Base-by-base conservation (phyloP, 1,140 invertebrate species). In the Nasonia vitripennis region DNA sequence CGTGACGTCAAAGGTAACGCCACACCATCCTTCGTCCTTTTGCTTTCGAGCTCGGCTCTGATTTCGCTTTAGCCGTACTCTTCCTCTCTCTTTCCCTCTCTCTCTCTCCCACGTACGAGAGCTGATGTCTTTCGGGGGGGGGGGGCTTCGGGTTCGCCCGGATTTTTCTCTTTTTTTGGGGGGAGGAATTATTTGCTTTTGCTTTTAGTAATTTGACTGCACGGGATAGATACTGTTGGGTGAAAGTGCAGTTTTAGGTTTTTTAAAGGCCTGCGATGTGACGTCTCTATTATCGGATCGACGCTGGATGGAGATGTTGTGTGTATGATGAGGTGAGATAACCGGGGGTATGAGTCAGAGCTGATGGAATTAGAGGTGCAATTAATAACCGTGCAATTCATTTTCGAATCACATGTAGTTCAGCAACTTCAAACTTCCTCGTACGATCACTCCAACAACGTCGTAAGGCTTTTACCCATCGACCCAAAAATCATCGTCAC, bases 1-100 rank as follows among this genome's bases (percentile, higher is more conserved):
- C 48, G 70, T 75, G 70, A 74, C 68, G 70, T 82, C 14, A 41
- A 82, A 37, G 10, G 14, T 51, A 68, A 79, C 41, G 20, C 10
- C 79, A 51, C 41, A 31, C 11, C 79, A 51, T 27, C n/a, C 20
- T 62, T 48, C 62, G 51, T 70, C 67, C 55, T 41, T 51, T 70
- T 41, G 31, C 78, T 81, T 27, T 71, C 11, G 4, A n/a, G 79
- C 67, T 20, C 17, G 20, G 51, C 79, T 70, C 37, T 37, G 17
- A 71, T 71, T 75, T 75, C 37, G 34, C 20, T 37, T 34, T 71
- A 62, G 55, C 55, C 6, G 17, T n/a, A n/a, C 55, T 62, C 34
- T 37, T 0, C 5, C 34, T 6, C 34, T 37, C 34, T 37, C 34
- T 37, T 4, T 37, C 34, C 6, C 34, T 37, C 34, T 37, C 34